Conservation (phyloP, 2,797 vertebrate species). For the Megalops cyprinoides region DNA sequence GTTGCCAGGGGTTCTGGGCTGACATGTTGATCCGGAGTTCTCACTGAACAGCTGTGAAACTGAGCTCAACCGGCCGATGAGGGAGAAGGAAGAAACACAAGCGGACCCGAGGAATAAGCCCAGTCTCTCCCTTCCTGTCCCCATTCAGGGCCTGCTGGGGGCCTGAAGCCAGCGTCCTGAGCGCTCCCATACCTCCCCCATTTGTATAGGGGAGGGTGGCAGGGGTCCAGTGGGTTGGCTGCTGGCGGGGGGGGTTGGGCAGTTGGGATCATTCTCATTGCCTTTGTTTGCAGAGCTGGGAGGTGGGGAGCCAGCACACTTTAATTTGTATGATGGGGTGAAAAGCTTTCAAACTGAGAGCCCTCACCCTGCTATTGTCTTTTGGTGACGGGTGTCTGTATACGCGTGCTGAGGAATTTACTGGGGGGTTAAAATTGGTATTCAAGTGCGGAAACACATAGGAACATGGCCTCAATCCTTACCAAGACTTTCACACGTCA, state of each 20-base stretch:
- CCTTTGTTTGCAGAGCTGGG: slow-evolving; percentile 60
- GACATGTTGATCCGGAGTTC: too few relatives aligned
- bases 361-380: slow-evolving; percentile 38
- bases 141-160: too few relatives aligned
- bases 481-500: not conserved
- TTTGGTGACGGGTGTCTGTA: slow-evolving; percentile 29
- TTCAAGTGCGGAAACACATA: not conserved
- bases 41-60: not conserved
- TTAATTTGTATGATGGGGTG: slow-evolving; percentile 31
- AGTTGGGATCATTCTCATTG: slow-evolving; percentile 63
- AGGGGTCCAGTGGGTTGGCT: slow-evolving; percentile 21
- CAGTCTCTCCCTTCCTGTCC: not conserved
- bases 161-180: not conserved
- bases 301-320: slow-evolving; percentile 48
- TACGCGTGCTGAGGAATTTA: slow-evolving; percentile 24
- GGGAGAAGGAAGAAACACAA: not conserved
- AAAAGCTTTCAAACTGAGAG: slow-evolving; percentile 35
- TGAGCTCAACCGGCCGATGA: not conserved
- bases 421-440: slow-evolving; percentile 3
- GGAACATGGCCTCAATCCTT: not conserved
- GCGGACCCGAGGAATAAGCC: not conserved
- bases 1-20: not conserved
- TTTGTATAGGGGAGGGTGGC: slow-evolving; percentile 33
- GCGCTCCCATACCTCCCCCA: not conserved
- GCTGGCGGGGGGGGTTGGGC: slow-evolving; percentile 38